Conservation (phyloP, 2,797 vertebrate genomes). For the Cirrhinus molitorella region DNA sequence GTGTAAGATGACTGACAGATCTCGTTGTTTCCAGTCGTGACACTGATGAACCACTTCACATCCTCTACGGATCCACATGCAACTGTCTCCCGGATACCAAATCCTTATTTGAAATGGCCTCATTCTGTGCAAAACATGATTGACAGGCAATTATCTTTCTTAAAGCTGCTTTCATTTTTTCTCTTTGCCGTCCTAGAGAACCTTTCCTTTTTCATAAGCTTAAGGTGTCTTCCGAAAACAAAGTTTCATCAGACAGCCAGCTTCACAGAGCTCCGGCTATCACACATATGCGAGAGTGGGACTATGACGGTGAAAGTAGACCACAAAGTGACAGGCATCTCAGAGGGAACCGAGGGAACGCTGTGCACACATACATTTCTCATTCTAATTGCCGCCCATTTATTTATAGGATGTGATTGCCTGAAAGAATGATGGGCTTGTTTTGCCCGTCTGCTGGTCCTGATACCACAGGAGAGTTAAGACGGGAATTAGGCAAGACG, state of each 20-base stretch:
- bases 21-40: not conserved
- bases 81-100: not conserved
- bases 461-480: constrained; percentile 52
- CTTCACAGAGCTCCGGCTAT: constrained; percentile 15
- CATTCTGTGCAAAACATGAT: constrained; percentile 34
- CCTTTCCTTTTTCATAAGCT: constrained; percentile 7
- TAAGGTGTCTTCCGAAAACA: not conserved
- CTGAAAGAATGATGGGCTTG: constrained; percentile 62
- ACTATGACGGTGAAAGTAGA: constrained; percentile 16
- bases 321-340: constrained; percentile 35
- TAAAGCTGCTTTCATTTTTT: not conserved
- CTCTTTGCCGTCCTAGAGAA: not conserved
- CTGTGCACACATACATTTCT: constrained; percentile 51
- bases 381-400: constrained; percentile 59
- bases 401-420: constrained; percentile 63
- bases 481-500: constrained; percentile 55
- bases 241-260: constrained; percentile 9
- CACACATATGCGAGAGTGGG: not conserved
- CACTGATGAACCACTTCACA: not conserved
- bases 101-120: constrained; percentile 30
- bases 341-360: constrained; percentile 6
- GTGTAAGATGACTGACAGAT: constrained; percentile 19
- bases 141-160: constrained; percentile 42
- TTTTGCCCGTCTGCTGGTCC: constrained; percentile 58
- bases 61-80: not conserved